Conservation (phyloP, 2,113 vertebrate genomes). For the Acinonyx jubatus region DNA sequence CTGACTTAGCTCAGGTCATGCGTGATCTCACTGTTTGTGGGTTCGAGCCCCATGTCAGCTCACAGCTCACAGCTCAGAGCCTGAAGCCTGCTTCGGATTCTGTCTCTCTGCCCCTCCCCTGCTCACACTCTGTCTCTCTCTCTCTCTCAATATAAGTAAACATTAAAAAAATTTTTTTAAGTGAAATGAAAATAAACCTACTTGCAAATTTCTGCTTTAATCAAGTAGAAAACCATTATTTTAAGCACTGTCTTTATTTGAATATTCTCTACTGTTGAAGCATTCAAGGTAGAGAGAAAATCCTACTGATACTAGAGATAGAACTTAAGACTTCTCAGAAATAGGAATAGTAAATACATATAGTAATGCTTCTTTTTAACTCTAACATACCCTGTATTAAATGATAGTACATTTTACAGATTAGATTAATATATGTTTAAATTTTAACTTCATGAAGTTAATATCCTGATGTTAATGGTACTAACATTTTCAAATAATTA, state of each 20-base stretch:
- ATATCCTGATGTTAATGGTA: background rate
- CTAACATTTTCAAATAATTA: constrained; percentile 31
- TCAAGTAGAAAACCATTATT: background rate
- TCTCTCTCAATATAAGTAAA: background rate
- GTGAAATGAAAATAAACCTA: constrained; percentile 18
- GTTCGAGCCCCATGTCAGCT: too few species aligned
- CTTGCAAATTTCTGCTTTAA: background rate
- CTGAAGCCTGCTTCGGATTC: too few species aligned
- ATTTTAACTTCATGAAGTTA: background rate
- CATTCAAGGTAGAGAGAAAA: background rate
- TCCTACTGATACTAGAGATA: background rate
- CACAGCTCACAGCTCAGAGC: too few species aligned
- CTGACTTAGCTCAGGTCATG: too few species aligned
- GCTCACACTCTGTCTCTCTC: too few species aligned
- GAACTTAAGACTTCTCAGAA: background rate
- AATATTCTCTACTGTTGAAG: background rate
- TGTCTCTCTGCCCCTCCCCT: too few species aligned
- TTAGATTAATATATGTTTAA: background rate
- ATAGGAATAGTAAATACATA: background rate
- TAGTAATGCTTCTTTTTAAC: background rate
- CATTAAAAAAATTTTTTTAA: background rate
- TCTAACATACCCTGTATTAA: background rate
- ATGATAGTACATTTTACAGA: background rate
- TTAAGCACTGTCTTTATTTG: background rate
- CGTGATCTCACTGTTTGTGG: too few species aligned